A percentile compares a stretch with the other conserved stretches of the same genome.
phyloP scores from a whole-genome alignment of 2,113 vertebrate genomes.

The Urocolius indicus region DNA sequence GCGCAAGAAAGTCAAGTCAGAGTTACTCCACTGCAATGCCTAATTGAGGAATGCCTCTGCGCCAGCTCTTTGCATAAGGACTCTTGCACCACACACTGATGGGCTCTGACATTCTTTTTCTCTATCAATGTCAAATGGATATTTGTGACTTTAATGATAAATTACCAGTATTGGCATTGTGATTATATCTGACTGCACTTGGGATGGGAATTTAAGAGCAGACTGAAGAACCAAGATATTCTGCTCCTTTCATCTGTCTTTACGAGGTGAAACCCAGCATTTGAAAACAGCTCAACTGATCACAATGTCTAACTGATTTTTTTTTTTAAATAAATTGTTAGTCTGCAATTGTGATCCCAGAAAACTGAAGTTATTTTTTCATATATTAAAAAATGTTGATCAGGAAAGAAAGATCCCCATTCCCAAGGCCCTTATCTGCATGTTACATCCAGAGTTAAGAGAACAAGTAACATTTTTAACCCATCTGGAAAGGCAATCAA shows the following conservation, averaged over 20 bases:
- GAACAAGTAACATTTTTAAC: background rate
- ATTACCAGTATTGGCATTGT: constrained; percentile 34
- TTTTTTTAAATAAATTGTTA: background rate
- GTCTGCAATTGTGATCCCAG: background rate
- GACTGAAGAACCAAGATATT: background rate
- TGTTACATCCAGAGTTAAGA: background rate
- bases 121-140: background rate
- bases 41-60: background rate
- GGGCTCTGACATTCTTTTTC: constrained; percentile 32
- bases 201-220: constrained; percentile 25
- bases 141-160: constrained; percentile 51
- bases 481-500: background rate
- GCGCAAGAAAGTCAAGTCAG: background rate
- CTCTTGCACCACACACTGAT: background rate
- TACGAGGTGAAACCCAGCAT: background rate
- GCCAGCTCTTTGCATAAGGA: background rate
- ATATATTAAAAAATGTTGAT: background rate
- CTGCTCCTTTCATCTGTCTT: background rate
- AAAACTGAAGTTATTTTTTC: background rate
- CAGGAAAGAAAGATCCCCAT: background rate
- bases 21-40: background rate
- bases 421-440: background rate
- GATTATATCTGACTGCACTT: constrained; percentile 10
- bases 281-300: background rate
- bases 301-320: background rate